Evolutionary conservation across 2,797 vertebrate species (phyloP), one percentile per base, ranked within the genome.

Genomic region (Rachycentron canadum): DNA sequence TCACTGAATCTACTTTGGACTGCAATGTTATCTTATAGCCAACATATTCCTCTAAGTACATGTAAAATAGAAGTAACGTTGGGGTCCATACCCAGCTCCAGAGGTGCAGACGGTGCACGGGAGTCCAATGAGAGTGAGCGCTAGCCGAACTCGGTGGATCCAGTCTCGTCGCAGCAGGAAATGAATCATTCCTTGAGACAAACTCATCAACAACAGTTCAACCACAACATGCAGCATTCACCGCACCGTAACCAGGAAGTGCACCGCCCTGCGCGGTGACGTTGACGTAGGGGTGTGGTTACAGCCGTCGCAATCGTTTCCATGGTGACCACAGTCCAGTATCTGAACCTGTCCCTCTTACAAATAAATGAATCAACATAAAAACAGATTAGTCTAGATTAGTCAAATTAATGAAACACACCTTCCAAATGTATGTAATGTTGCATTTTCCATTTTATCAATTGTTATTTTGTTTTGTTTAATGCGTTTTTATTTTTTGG

Each of bases 211-310:
- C 3, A 26, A n/a, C 36, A 19, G 26, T 12, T 19, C n/a, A 25
- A 23, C 5, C 36, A 28, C 45, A 63, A 57, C 63, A 73, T n/a
- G 41, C 71, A 57, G 7, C 63, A 76, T 21, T 40, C 70, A 55
- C 5, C 16, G 0, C 14, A 17, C 0, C 17, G 68, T 66, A 88
- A 88, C 90, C 83, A 93, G 95, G 94, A 95, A 95, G 93, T 91
- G 32, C 57, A 8, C 17, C 38, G 26, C 28, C 76, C 53, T 47
- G 21, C 83, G 76, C 2, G 11, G 12, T 91, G 78, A 90, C 92
- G 90, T 83, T 38, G 5, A 1, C 5, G 38, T 28, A 47, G 28
- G 62, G 65, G 79, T 12, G 81, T 12, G 82, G 76, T 23, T 47
- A 56, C 23, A 19, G 25, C n/a, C 4, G 69, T 34, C 57, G 62